Base-by-base conservation (phyloP, 2,797 vertebrate species). In the Poeciliopsis gracilis region DNA sequence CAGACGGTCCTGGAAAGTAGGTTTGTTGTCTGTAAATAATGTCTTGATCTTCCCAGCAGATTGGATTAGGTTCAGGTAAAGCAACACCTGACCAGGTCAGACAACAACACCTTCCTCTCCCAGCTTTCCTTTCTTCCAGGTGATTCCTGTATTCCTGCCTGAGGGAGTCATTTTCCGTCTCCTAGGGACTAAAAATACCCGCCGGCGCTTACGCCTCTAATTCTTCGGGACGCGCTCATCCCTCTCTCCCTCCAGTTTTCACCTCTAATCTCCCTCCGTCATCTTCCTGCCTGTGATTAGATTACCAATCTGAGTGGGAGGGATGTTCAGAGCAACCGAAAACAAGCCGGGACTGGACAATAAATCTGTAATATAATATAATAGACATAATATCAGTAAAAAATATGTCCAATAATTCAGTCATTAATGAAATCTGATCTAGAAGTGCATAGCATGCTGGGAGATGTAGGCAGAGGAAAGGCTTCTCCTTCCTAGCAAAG, bases 111-210 rank as follows among this genome's bases (percentile, higher is more conserved):
- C 61, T 16, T 63, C 61, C 33, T 63, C 25, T 63, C 36, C 28
- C 1, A 0, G 0, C 77, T 15, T 76, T 76, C 38, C 78, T 79
- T 23, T 70, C 49, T 41, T 47, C 66, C 45, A 2, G 53, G 77
- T 59, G 61, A 30, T 38, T 57, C 30, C 38, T 77, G 77, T 20
- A 63, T 70, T 82, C 33, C 38, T 86, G 69, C 13, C 9, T 51
- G 41, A 43, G 45, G 28, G 76, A 77, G 43, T 81, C 53, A 76
- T 74, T 71, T 77, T 72, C 78, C 63, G 30, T 84, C 77, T 87
- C 80, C 73, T 79, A 18, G 59, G 59, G 16, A 18, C 94, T 95
- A 95, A 94, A 96, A 95, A 96, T 95, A 96, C 83, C 94, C 86
- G 89, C 72, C 77, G 28, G 77, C 85, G 95, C 93, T 93, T 94